Evolutionary conservation across 2,113 vertebrate genomes (phyloP), one percentile per base, ranked within the genome.

Genomic region (Phocoena sinus): DNA sequence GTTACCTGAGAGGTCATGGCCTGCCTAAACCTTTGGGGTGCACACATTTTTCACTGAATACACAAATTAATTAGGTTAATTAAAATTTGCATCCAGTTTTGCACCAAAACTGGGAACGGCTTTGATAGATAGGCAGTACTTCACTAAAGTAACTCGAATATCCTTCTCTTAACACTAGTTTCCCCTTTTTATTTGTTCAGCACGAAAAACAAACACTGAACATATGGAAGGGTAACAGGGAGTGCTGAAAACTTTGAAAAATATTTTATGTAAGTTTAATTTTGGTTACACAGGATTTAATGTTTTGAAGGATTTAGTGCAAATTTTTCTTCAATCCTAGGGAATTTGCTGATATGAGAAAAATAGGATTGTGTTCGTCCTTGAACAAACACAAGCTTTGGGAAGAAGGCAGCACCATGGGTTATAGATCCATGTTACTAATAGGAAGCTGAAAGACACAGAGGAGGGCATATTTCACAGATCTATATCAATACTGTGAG

Each of bases 191-290:
- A 96, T 98, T 98, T 98, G 96, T 94, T 96, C 94, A 71, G 62
- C 65, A 71, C 0, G 26, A 89, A 96, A 95, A 95, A 96, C 77
- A 97, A 97, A 97, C 96, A 95, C 33, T 62, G 53, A 92, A n/a
- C 97, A 96, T 98, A 98, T 74, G 96, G 96, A 80, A 33, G 81
- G 68, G 80, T 95, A 94, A 95, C 91, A 85, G 94, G 41, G 85
- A 85, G 82, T 62, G 62, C 91, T 91, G 85, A 96, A 98, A 96
- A 97, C 85, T 95, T 92, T 82, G 81, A 96, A 96, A 97, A 98
- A 98, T 97, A 98, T 98, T 98, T 97, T 96, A 91, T 94, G 93
- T 95, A 86, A 94, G 93, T 89, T 98, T 97, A 95, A 97, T 96
- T 97, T 97, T 97, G 97, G 95, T 97, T 95, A 79, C 91, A 95